Percentiles rank a stretch among this genome's conserved stretches.
These are phyloP conservation scores for Umimayanthus chanpuru DNA, from an alignment of 92 coral and sea anemone genomes.

Conservation along the genomic window DNA sequence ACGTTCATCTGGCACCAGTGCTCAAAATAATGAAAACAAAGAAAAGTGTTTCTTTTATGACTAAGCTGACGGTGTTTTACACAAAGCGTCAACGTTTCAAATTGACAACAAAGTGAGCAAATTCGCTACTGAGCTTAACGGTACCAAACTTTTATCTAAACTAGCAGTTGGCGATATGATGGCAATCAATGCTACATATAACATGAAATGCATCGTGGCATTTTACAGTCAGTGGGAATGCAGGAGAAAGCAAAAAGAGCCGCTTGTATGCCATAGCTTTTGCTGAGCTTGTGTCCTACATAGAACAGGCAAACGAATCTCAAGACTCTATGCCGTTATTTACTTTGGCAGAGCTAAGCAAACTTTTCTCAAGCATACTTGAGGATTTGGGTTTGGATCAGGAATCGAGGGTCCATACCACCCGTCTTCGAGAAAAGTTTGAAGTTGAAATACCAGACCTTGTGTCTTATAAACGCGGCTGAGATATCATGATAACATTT, in stretches of 20 bases:
- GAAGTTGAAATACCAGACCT: too few species aligned
- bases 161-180: constrained; percentile 59
- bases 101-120: constrained; percentile 53
- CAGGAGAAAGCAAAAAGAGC: constrained; percentile 23
- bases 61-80: constrained; percentile 21
- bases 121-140: constrained; percentile 47
- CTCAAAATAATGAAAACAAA: neutral
- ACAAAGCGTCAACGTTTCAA: constrained; percentile 13
- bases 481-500: too few species aligned
- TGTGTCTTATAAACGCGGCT: too few species aligned
- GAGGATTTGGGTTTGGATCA: too few species aligned
- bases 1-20: constrained; percentile 15
- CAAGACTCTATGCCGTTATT: constrained; percentile 27
- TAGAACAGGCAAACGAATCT: constrained; percentile 25
- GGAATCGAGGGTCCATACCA: too few species aligned
- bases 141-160: constrained; percentile 50
- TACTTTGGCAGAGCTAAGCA: too few species aligned
- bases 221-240: constrained; percentile 42
- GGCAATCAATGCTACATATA: constrained; percentile 63
- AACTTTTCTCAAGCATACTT: too few species aligned
- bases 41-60: constrained; percentile 24
- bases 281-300: constrained; percentile 33
- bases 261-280: constrained; percentile 36
- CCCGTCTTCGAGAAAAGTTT: too few species aligned
- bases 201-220: constrained; percentile 52